Base-by-base conservation (phyloP, 2,888 invertebrate species). In the Rhagophthalmus giganteus region DNA sequence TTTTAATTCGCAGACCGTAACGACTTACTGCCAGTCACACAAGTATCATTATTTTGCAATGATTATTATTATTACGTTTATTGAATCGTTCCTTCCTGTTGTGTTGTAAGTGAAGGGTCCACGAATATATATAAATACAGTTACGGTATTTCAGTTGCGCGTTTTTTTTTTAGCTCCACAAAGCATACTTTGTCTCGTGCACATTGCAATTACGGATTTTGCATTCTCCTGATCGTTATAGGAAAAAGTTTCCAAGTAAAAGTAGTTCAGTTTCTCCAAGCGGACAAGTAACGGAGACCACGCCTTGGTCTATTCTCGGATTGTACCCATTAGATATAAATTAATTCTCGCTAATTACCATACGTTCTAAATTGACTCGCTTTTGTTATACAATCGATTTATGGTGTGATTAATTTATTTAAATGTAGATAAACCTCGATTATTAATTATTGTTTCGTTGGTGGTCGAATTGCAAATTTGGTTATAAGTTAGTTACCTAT, bases 251-350 rank as follows among this genome's bases (percentile, higher is more conserved):
- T 27, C 38, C 16, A 5, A 44, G 58, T 59, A 59, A 59, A 59
- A 59, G 59, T 59, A 57, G 57, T 39, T 37, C 53, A 57, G 59
- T 59, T 59, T 57, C 57, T 49, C 51, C 46, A 35, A 47, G 32
- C n/a, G 14, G 11, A 35, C 27, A 44, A 20, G 7, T 39, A 39
- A 37, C 11, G 12, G 27, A 14, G 31, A 45, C 30, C 54, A 54
- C 54, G 48, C 54, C 54, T 44, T 49, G 40, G 14, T 44, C 50
- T 48, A 44, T 27, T 31, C 25, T 39, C 25, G 14, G 28, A 27
- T 28, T 15, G 10, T n/a, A 13, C 10, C 11, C 38, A 35, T 12
- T 33, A 9, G 8, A 9, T 16, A 11, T 7, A 4, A 12, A 9
- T 33, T 33, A 12, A 33, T 33, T 8, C 32, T 31, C n/a, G n/a